Conservation (phyloP, 2,888 invertebrate species). For the Metalampra italica region DNA sequence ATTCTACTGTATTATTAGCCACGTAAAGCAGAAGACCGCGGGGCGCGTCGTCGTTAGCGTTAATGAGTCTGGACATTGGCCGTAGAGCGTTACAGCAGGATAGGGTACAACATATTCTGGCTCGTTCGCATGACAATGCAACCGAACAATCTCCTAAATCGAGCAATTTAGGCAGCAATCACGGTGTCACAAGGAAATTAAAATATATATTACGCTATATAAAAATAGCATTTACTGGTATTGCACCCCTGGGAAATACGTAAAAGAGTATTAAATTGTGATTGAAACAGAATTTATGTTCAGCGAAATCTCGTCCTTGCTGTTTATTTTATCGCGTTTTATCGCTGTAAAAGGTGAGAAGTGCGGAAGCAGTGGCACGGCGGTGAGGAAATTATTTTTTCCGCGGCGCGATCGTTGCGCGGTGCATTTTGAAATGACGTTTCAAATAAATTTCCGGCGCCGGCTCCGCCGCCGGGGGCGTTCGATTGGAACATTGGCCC, state of each 20-base stretch:
- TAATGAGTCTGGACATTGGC: no score
- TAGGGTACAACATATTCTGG: no score
- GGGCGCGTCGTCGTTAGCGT: no score
- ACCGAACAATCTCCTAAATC: neutral
- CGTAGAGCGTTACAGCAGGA: no score
- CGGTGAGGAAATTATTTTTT: constrained; percentile 58
- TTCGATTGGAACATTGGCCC: constrained; percentile 71
- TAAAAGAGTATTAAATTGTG: constrained; percentile 3
- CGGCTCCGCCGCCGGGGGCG: constrained; percentile 43
- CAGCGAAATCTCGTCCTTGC: neutral
- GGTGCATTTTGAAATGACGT: constrained; percentile 63
- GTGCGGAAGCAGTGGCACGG: constrained; percentile 11
- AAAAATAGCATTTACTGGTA: neutral
- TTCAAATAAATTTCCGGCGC: constrained; percentile 70
- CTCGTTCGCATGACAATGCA: no score
- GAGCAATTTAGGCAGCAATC: neutral
- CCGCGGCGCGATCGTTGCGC: constrained; percentile 21
- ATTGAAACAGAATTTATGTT: constrained; percentile 5
- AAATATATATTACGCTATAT: neutral
- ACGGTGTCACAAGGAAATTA: neutral
- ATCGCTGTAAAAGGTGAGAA: constrained; percentile 17
- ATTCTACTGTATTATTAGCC: no score
- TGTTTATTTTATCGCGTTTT: constrained; percentile 7
- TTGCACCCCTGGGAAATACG: neutral
- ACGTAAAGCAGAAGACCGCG: no score